Conservation (phyloP, 2,888 invertebrate genomes). For the Coelinius sp. region DNA sequence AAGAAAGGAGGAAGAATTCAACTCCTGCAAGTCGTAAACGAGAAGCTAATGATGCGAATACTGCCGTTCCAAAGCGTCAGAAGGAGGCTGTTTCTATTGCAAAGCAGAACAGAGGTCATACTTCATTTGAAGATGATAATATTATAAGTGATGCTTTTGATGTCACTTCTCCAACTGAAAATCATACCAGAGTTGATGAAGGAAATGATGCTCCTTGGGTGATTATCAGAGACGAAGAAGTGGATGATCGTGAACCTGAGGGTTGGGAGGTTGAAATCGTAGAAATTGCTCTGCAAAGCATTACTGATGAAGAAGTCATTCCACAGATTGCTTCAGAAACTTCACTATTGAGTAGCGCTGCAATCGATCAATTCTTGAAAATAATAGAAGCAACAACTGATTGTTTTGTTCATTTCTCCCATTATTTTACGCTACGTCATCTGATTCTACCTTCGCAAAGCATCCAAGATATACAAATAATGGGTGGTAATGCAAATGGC, state of each 20-base stretch:
- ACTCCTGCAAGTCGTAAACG: too few relatives aligned
- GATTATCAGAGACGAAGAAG: not conserved
- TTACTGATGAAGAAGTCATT: slow-evolving; percentile 25
- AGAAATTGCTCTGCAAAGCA: slow-evolving; percentile 3
- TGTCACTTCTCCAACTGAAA: not conserved
- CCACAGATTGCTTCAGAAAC: not conserved
- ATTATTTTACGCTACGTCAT: not conserved
- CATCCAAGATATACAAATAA: too few relatives aligned
- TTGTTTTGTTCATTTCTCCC: slow-evolving; percentile 13
- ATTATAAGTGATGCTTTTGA: not conserved
- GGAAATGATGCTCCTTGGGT: not conserved
- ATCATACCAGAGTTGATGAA: not conserved
- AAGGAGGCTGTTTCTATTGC: too few relatives aligned
- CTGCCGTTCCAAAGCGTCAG: too few relatives aligned
- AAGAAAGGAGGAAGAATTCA: too few relatives aligned
- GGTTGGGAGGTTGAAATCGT: not conserved
- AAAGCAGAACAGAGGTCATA: too few relatives aligned
- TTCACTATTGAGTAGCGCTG: not conserved
- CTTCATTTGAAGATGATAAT: not conserved
- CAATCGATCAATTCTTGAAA: too few relatives aligned
- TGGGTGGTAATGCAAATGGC: slow-evolving; percentile 31
- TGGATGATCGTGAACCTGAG: not conserved
- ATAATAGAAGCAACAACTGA: too few relatives aligned
- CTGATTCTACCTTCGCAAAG: slow-evolving; percentile 27
- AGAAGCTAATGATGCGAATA: too few relatives aligned